Evolutionary conservation across 1,140 invertebrate genomes (phyloP), one percentile per base, ranked within the genome.

Genomic region (Agrypnia vestita): DNA sequence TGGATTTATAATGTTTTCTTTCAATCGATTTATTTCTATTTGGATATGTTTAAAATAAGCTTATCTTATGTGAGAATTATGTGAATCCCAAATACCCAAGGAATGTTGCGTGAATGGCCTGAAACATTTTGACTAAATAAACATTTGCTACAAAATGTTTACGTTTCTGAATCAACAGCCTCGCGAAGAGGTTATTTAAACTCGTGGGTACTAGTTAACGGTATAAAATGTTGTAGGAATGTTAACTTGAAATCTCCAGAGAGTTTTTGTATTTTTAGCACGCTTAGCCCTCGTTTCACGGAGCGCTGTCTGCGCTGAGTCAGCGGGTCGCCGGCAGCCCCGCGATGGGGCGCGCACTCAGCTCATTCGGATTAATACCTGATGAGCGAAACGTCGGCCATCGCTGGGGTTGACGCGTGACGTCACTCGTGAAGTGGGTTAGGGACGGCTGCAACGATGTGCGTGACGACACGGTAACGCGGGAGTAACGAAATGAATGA

Each of bases 301-400:
- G 25, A 35, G n/a, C 17, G 59, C 17, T 62, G 59, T 47, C 35
- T 15, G 35, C 15, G 21, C 35, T 67, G 62, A 67, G 13, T 67
- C 43, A 67, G 43, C n/a, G 62, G 12, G 13, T 49, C 67, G 35
- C 49, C n/a, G 49, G 25, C 25, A 35, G 6, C 25, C 49, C 49
- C 49, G 49, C n/a, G 11, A 51, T 9, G 11, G 49, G 11, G 49
- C 8, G 44, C 67, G 43, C 15, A 19, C 67, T 71, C 15, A 64
- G 67, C 67, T 71, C 15, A 71, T 71, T 71, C 67, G 47, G 67
- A 71, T 71, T 71, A 71, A 71, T 71, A 49, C 46, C 19, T 43
- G 67, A 51, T 51, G 67, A 71, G 44, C 67, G 7, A 17, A 17
- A 19, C 53, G 15, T 17, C 15, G 13, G 17, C 13, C 53, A 56